These are phyloP conservation scores for Apamea sordens DNA, from an alignment of 2,888 invertebrate species.

Conservation along the genomic window DNA sequence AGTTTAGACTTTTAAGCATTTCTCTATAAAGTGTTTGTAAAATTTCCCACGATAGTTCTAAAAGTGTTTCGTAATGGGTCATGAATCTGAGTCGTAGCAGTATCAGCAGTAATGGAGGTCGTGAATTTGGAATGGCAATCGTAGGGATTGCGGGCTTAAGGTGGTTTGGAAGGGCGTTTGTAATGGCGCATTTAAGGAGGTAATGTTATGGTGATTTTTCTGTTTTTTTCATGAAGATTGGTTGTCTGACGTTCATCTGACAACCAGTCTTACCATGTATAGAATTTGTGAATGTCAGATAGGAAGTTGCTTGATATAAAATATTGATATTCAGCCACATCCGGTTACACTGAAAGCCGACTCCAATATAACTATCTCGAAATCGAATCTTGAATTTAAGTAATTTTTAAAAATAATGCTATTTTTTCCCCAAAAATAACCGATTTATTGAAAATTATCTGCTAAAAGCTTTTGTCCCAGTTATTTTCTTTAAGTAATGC, in stretches of 20 bases:
- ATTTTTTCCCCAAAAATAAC: too few relatives aligned
- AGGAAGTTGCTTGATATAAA: background rate
- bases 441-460: too few relatives aligned
- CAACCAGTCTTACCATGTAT: background rate
- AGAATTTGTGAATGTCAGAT: background rate
- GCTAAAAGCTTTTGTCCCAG: too few relatives aligned
- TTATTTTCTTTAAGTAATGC: too few relatives aligned
- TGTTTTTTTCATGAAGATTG: background rate
- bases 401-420: too few relatives aligned
- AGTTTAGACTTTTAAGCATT: constrained; percentile 37
- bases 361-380: background rate
- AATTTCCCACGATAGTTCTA: constrained; percentile 55
- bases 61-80: constrained; percentile 57
- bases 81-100: constrained; percentile 44
- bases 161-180: background rate
- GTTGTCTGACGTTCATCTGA: background rate
- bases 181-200: background rate
- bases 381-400: too few relatives aligned
- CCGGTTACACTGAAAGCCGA: background rate
- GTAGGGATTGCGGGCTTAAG: constrained; percentile 23
- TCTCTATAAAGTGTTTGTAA: constrained; percentile 44
- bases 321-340: background rate
- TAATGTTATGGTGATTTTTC: background rate
- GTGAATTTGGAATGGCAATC: constrained; percentile 52
- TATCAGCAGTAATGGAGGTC: constrained; percentile 46